phyloP scores from a whole-genome alignment of 2,113 vertebrate genomes.

The Callaeas wilsoni region DNA sequence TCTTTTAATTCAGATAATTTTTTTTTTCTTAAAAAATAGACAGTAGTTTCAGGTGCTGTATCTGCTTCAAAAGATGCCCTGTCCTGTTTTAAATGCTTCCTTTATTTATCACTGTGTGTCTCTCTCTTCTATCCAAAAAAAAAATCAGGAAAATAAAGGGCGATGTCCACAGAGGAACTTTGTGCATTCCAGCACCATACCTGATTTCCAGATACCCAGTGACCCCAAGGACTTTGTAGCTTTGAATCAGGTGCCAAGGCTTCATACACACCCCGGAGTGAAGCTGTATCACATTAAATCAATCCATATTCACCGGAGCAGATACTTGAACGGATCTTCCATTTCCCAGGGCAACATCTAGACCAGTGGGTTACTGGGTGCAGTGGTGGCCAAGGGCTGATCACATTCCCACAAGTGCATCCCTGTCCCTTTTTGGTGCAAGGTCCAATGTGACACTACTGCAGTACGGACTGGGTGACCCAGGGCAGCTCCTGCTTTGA shows the following conservation, averaged over 20 bases:
- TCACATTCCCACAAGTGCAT: not conserved
- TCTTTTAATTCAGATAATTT: not conserved
- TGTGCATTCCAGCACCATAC: not conserved
- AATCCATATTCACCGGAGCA: not conserved
- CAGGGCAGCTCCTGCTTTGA: not conserved
- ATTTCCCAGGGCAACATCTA: not conserved
- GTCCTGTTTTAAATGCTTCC: not conserved
- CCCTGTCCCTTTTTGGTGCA: not conserved
- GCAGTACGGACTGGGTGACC: accelerated
- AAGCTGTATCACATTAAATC: not conserved
- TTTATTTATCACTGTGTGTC: not conserved
- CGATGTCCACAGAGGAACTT: not conserved
- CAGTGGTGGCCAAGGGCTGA: not conserved
- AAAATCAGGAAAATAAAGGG: not conserved
- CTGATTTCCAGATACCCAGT: not conserved
- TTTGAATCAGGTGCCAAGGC: not conserved
- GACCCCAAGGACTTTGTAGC: not conserved
- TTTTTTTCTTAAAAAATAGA: not conserved
- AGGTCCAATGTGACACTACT: not conserved
- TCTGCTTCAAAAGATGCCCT: not conserved
- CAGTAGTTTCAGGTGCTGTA: not conserved
- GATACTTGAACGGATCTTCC: not conserved
- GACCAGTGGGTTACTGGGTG: not conserved
- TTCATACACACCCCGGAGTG: not conserved
- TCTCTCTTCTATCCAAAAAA: not conserved